Percentiles rank a stretch among this genome's conserved stretches.
Conservation (phyloP, 2,797 vertebrate genomes). For the Onychomys arenicola region DNA sequence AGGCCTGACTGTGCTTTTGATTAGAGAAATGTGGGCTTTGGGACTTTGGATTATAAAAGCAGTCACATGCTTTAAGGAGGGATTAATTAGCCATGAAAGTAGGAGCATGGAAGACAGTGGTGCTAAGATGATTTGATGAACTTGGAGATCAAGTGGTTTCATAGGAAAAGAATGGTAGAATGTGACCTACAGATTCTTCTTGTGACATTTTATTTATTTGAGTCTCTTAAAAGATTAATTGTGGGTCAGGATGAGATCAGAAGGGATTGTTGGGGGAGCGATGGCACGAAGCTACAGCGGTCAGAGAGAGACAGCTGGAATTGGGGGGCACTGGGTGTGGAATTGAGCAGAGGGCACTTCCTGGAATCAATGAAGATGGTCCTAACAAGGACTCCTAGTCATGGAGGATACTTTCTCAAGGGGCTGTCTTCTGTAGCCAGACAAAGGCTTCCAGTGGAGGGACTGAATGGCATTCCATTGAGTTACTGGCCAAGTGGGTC, state of each 20-base stretch:
- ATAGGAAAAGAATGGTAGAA: too few species aligned
- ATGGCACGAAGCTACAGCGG: background rate
- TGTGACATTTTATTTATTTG: background rate
- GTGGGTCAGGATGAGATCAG: background rate
- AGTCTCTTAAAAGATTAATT: background rate
- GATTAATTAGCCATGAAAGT: too few species aligned
- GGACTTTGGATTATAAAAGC: too few species aligned
- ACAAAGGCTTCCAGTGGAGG: background rate
- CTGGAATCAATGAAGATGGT: background rate
- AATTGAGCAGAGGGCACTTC: background rate
- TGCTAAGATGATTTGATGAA: too few species aligned
- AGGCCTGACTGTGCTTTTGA: too few species aligned
- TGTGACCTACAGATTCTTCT: too few species aligned
- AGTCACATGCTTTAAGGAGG: too few species aligned
- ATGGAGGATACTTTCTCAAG: background rate
- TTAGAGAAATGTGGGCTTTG: too few species aligned
- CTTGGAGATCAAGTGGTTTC: too few species aligned
- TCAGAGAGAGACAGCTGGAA: background rate
- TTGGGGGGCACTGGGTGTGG: background rate
- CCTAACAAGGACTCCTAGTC: too few species aligned
- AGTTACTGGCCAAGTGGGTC: background rate
- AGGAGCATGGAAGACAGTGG: too few species aligned
- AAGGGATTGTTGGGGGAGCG: background rate
- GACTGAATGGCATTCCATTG: background rate
- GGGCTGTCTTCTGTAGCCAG: background rate